These are phyloP conservation scores for Stegostoma tigrinum DNA, from an alignment of 2,113 vertebrate genomes.

Conservation along the genomic window DNA sequence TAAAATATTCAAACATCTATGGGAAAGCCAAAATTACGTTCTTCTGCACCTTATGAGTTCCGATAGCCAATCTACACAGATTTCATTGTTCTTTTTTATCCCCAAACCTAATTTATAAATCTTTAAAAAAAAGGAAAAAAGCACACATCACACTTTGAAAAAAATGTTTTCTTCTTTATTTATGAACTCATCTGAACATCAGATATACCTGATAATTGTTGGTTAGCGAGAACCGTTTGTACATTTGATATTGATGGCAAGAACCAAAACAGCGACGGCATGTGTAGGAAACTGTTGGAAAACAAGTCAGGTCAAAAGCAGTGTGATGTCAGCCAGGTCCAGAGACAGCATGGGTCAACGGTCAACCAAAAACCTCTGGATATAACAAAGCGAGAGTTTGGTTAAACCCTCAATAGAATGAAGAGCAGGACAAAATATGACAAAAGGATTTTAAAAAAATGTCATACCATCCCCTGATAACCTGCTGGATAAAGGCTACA, in stretches of 20 bases:
- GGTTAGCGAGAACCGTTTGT: constrained; percentile 79
- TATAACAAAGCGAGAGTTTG: constrained; percentile 61
- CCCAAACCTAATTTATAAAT: constrained; percentile 17
- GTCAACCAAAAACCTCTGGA: constrained; percentile 50
- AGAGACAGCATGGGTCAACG: constrained; percentile 45
- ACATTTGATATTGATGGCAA: constrained; percentile 78
- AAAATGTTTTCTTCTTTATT: constrained; percentile 74
- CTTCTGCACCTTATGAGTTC: not conserved
- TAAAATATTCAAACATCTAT: constrained; percentile 25
- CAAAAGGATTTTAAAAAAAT: constrained; percentile 46
- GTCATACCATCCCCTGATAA: constrained; percentile 83
- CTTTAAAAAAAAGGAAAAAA: constrained; percentile 45
- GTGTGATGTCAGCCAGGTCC: constrained; percentile 38
- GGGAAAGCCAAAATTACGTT: not conserved
- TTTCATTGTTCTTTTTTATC: not conserved
- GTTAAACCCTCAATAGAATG: constrained; percentile 47
- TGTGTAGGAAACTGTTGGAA: constrained; percentile 47
- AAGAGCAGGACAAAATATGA: constrained; percentile 35
- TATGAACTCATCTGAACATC: constrained; percentile 89
- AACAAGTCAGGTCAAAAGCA: constrained; percentile 38
- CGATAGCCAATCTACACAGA: not conserved
- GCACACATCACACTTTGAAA: constrained; percentile 55
- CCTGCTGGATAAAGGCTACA: constrained; percentile 81
- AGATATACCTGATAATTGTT: constrained; percentile 75
- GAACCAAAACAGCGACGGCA: constrained; percentile 66